Evolutionary conservation across 1,140 invertebrate species (phyloP).

Genomic region (Telenomus remus): DNA sequence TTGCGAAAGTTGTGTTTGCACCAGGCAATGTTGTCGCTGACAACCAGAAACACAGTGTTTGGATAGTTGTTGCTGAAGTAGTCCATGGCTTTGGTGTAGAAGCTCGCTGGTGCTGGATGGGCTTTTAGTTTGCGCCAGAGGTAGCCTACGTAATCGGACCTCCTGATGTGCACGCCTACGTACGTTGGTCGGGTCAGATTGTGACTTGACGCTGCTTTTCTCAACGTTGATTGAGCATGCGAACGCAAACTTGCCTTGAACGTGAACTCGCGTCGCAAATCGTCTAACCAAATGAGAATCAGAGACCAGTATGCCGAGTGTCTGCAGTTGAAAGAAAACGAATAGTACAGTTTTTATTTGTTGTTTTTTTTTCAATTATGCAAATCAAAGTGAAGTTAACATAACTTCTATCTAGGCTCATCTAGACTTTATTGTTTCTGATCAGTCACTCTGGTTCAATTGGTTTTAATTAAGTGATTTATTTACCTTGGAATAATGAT

Average conservation of each 20-base stretch:
- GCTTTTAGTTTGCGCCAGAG: slow-evolving; percentile 75
- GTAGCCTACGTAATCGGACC: slow-evolving; percentile 79
- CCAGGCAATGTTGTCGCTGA: slow-evolving; percentile 80
- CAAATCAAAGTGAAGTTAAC: too few species aligned
- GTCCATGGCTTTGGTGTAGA: slow-evolving; percentile 77
- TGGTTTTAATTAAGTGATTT: too few species aligned
- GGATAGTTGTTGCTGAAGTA: slow-evolving; percentile 76
- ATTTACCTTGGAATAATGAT: slow-evolving; percentile 77
- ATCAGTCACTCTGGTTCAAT: too few species aligned
- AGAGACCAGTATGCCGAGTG: slow-evolving; percentile 77
- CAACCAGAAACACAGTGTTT: slow-evolving; percentile 77
- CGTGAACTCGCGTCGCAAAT: slow-evolving; percentile 77
- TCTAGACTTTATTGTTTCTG: too few species aligned
- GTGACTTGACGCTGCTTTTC: slow-evolving; percentile 64
- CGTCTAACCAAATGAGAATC: slow-evolving; percentile 77
- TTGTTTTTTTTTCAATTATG: too few species aligned
- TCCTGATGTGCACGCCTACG: slow-evolving; percentile 78
- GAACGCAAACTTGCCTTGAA: slow-evolving; percentile 74
- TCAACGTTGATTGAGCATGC: slow-evolving; percentile 73
- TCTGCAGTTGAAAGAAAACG: slow-evolving; percentile 49
- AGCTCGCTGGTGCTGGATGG: slow-evolving; percentile 75
- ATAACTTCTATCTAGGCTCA: too few species aligned
- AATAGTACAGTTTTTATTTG: not conserved
- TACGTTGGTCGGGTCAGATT: slow-evolving; percentile 70
- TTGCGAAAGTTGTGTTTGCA: slow-evolving; percentile 75